Base-by-base conservation (phyloP, 2,797 vertebrate species). In the Helicolenus hilgendorfi region DNA sequence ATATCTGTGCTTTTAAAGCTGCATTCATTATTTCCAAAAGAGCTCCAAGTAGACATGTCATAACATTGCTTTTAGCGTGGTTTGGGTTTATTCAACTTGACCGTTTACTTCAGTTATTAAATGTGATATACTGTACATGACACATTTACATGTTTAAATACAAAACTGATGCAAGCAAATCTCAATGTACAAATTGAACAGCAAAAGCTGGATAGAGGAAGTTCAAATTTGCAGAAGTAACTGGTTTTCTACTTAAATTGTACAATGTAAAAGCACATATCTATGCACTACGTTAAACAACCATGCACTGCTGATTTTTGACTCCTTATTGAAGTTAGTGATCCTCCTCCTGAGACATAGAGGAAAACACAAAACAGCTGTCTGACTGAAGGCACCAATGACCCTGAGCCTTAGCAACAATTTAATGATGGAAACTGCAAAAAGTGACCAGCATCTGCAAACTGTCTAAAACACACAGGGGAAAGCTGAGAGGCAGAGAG, bases 371-470 rank as follows among this genome's bases (percentile, higher is more conserved):
- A 26, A 11, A 69, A 60, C 80, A 84, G 55, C 77, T 75, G 68
- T 56, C 2, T 69, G 24, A 9, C 72, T 33, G 29, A 33, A 59
- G 20, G 38, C 13, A 77, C 5, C 36, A 20, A 45, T 63, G 11
- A 76, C 18, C 24, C 55, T 26, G 13, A 20, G 18, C 33, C 26
- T 35, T 33, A 76, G 22, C 33, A 74, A 67, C 38, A 35, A 26
- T 24, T 36, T 9, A 41, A 62, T 27, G 9, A 33, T 1, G 22
- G 26, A 29, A 59, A 63, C 15, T 41, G 31, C 4, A 20, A 13
- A 72, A 58, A 58, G 38, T 72, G 36, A 49, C 27, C 56, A 62
- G 73, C 81, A 89, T 88, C 53, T 74, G 75, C 73, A 86, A 88
- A 72, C 15, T 36, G 24, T 75, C 58, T n/a, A 79, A 59, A 64